These are phyloP conservation scores for Sanderia malayensis DNA, from an alignment of 30 jellyfish, hydroid and myxozoan species.

Conservation along the genomic window DNA sequence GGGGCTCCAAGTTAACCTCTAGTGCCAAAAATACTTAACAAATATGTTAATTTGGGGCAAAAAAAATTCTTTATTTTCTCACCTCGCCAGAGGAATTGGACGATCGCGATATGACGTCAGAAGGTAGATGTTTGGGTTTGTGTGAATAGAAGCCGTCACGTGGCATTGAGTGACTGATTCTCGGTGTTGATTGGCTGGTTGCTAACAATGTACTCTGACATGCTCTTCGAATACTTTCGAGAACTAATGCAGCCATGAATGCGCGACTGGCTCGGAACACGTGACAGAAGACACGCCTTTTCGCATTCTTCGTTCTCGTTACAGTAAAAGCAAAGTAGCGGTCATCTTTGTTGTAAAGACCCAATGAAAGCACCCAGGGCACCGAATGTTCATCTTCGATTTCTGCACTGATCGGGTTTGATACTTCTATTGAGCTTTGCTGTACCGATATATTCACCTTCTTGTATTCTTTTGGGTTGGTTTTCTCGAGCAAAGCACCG, in stretches of 20 bases:
- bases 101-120: constrained; percentile 55
- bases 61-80: constrained; percentile 11
- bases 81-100: constrained; percentile 65
- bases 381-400: constrained; percentile 70
- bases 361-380: constrained; percentile 84
- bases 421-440: constrained; percentile 24
- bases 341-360: constrained; percentile 70
- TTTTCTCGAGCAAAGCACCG: constrained; percentile 56
- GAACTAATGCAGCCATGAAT: constrained; percentile 43
- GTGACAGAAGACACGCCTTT: constrained; percentile 73
- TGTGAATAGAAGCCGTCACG: constrained; percentile 35
- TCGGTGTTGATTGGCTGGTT: constrained; percentile 41
- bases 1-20: too few relatives aligned
- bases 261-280: constrained; percentile 66
- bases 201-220: constrained; percentile 69
- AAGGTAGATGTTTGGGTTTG: constrained; percentile 12
- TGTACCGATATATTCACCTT: constrained; percentile 52
- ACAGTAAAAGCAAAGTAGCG: constrained; percentile 86
- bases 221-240: constrained; percentile 73
- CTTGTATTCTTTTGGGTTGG: constrained; percentile 70
- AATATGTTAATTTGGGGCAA: too few relatives aligned
- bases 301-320: constrained; percentile 47
- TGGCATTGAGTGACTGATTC: constrained; percentile 58
- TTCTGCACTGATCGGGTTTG: constrained; percentile 32
- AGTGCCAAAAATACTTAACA: too few relatives aligned